phyloP scores from a whole-genome alignment of 1,140 invertebrate species.

The Drosophila hydei region DNA sequence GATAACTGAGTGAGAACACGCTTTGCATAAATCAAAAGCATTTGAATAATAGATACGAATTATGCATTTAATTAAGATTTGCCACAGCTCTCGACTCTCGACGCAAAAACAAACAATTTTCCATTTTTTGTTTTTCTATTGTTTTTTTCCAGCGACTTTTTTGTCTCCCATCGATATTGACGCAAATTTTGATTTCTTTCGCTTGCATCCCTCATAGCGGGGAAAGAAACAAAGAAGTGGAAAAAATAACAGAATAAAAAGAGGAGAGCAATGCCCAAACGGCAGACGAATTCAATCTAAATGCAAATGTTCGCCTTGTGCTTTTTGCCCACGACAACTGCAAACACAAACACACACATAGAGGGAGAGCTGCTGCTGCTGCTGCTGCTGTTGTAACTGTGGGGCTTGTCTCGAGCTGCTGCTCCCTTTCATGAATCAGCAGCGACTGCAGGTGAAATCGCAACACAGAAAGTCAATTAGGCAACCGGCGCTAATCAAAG shows the following conservation, averaged over 20 bases:
- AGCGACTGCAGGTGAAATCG: constrained; percentile 64
- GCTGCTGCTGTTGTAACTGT: not conserved
- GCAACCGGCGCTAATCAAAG: constrained; percentile 69
- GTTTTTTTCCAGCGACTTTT: constrained; percentile 1
- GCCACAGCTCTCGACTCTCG: constrained; percentile 39
- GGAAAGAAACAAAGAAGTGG: constrained; percentile 8
- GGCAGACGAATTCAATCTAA: constrained; percentile 75
- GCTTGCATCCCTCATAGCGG: constrained; percentile 66
- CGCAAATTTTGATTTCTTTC: constrained; percentile 71
- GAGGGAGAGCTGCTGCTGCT: not conserved
- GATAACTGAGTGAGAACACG: constrained; percentile 24
- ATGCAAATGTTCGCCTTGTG: constrained; percentile 74
- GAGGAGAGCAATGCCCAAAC: constrained; percentile 24
- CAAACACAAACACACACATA: constrained; percentile 1
- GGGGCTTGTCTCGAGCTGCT: constrained; percentile 3
- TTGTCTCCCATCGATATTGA: constrained; percentile 49
- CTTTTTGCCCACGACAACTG: constrained; percentile 49
- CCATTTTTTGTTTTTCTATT: not conserved
- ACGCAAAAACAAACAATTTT: constrained; percentile 42
- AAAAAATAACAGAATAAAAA: constrained; percentile 25
- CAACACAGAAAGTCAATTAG: constrained; percentile 80
- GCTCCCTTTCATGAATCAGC: not conserved
- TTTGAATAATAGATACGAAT: constrained; percentile 81
- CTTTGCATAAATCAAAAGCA: constrained; percentile 76
- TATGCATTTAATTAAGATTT: constrained; percentile 82